A percentile compares a stretch with the other conserved stretches of the same genome.
phyloP scores from a whole-genome alignment of 2,113 vertebrate species.

The Percopsis transmontana region DNA sequence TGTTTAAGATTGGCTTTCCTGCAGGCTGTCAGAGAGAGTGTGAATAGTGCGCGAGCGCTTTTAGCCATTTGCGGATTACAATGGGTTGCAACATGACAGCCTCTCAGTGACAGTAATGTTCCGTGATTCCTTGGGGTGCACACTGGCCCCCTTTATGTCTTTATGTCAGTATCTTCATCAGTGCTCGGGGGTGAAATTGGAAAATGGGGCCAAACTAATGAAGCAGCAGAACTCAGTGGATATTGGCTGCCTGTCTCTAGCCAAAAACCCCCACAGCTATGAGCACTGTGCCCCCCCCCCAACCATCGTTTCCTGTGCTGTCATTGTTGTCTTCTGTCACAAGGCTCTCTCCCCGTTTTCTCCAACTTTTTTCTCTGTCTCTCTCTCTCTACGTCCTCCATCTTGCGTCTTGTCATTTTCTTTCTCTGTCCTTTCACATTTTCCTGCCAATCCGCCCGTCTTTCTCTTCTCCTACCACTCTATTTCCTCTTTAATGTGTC shows the following conservation, averaged over 20 bases:
- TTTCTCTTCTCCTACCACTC: not conserved
- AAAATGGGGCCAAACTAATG: constrained; percentile 68
- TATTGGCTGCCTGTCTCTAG: constrained; percentile 47
- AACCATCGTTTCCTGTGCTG: not conserved
- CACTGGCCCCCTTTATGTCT: constrained; percentile 46
- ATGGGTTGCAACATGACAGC: constrained; percentile 42
- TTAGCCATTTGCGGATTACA: constrained; percentile 12
- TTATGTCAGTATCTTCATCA: constrained; percentile 62
- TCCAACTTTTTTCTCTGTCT: not conserved
- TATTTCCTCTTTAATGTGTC: too few relatives aligned
- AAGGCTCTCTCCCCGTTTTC: not conserved
- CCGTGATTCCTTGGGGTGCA: constrained; percentile 50
- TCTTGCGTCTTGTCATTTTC: not conserved
- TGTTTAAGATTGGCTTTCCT: constrained; percentile 43
- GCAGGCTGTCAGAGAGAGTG: constrained; percentile 1
- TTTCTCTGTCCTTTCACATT: not conserved
- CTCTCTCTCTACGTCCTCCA: not conserved
- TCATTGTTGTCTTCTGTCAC: not conserved
- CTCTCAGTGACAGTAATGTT: constrained; percentile 49
- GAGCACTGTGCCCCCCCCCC: not conserved
- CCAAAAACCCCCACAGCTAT: not conserved
- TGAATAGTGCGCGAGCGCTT: constrained; percentile 4
- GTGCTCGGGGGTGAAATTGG: constrained; percentile 60
- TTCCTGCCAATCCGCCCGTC: not conserved
- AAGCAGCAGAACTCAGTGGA: constrained; percentile 53